Evolutionary conservation across 2,888 invertebrate genomes (phyloP).

Genomic region (Pterostichus madidus): DNA sequence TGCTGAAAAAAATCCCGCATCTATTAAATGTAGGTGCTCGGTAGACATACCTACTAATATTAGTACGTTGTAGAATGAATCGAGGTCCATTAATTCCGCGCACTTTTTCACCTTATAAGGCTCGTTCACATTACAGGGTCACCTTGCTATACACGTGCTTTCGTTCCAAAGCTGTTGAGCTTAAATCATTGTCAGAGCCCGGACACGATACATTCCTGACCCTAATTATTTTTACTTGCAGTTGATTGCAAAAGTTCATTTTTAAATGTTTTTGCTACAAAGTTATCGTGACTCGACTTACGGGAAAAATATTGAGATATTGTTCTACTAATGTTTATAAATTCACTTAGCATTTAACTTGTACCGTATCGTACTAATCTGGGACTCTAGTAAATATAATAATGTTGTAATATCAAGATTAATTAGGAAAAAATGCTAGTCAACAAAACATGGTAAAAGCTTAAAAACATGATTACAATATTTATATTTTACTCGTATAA

Average conservation of each 20-base stretch:
- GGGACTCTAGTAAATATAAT: conserved; percentile 19
- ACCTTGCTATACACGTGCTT: conserved; percentile 36
- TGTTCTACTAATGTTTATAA: conserved; percentile 56
- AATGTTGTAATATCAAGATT: conserved; percentile 21
- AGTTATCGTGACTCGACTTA: conserved; percentile 39
- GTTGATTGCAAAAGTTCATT: conserved; percentile 56
- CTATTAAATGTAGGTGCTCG: conserved; percentile 43
- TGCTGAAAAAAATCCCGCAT: conserved; percentile 14
- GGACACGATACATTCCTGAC: conserved; percentile 46
- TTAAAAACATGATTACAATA: too few species aligned
- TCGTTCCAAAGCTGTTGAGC: conserved; percentile 34
- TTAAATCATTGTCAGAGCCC: conserved; percentile 48
- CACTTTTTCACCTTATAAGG: conserved; percentile 55
- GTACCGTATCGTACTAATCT: conserved; percentile 11
- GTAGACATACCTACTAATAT: conserved; percentile 45
- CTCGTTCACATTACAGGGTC: conserved; percentile 46
- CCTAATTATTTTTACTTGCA: conserved; percentile 57
- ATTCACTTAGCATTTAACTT: conserved; percentile 40
- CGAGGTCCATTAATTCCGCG: conserved; percentile 31
- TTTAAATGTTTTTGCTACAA: conserved; percentile 23
- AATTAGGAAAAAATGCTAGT: background rate
- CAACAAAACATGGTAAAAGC: too few species aligned
- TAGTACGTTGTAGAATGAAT: conserved; percentile 33
- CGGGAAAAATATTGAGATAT: conserved; percentile 43
- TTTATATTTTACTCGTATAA: too few species aligned